These are phyloP conservation scores for Meandrusa payeni DNA, from an alignment of 2,888 invertebrate genomes.

Conservation along the genomic window DNA sequence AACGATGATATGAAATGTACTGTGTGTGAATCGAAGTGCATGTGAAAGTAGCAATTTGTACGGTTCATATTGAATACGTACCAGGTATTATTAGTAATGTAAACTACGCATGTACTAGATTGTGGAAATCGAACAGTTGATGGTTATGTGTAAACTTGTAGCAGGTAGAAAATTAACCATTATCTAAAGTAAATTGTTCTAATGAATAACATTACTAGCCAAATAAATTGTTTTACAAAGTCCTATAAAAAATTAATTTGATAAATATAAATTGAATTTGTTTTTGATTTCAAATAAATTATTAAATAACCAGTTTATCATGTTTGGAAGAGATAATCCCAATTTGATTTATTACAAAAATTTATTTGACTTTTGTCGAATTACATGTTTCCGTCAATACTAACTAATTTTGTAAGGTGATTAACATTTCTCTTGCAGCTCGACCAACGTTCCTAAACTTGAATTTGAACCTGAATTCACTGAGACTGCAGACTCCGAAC, in stretches of 20 bases:
- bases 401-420: slow-evolving; percentile 43
- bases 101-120: slow-evolving; percentile 43
- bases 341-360: too few species aligned
- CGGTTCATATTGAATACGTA: slow-evolving; percentile 34
- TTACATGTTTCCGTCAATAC: too few species aligned
- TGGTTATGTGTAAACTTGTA: slow-evolving; percentile 2
- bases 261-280: too few species aligned
- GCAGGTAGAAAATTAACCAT: not conserved
- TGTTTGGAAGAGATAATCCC: too few species aligned
- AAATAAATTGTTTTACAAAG: too few species aligned
- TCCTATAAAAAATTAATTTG: too few species aligned
- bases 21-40: slow-evolving; percentile 63
- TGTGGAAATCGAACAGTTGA: slow-evolving; percentile 18
- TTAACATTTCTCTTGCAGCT: slow-evolving; percentile 88
- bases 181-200: not conserved
- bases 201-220: too few species aligned
- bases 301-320: too few species aligned
- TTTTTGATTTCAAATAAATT: too few species aligned
- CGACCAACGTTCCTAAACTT: slow-evolving; percentile 99
- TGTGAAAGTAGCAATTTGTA: slow-evolving; percentile 53
- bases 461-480: slow-evolving; percentile 95
- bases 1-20: slow-evolving; percentile 46
- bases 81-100: slow-evolving; percentile 37
- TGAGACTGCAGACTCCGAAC: slow-evolving; percentile 92
- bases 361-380: too few species aligned